Conservation (phyloP, 2,888 invertebrate genomes). For the Xanthia togata region DNA sequence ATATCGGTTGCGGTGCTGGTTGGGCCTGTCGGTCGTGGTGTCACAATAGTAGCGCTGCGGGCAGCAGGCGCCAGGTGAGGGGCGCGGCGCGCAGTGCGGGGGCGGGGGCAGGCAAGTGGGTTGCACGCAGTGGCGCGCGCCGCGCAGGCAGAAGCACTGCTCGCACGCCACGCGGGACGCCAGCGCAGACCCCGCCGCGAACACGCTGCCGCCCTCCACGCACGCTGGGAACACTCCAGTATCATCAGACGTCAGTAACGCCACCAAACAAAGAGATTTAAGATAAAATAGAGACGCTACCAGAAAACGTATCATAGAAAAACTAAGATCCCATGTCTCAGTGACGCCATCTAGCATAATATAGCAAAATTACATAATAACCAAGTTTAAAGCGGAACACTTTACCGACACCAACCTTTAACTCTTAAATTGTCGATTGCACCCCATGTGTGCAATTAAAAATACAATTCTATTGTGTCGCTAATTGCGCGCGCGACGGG, state of each 20-base stretch:
- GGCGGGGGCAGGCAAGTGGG: conserved; percentile 95
- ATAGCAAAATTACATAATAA: neutral
- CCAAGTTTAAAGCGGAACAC: neutral
- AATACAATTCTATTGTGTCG: no score
- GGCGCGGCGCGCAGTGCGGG: conserved; percentile 92
- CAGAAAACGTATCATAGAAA: neutral
- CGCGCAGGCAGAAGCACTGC: conserved; percentile 96
- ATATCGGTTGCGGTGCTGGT: conserved; percentile 13
- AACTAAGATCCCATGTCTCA: no score
- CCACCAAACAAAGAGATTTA: neutral
- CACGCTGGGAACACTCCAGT: conserved; percentile 91
- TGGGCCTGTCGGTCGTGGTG: conserved; percentile 51
- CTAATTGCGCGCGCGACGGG: no score
- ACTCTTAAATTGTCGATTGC: no score
- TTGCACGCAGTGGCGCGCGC: conserved; percentile 93
- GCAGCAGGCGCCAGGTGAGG: conserved; percentile 93
- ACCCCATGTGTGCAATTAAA: no score
- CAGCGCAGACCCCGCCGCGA: conserved; percentile 96
- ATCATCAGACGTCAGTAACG: conserved; percentile 64
- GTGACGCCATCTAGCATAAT: neutral
- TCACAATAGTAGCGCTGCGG: conserved; percentile 94
- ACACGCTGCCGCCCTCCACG: conserved; percentile 93
- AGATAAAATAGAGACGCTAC: neutral
- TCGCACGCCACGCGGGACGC: conserved; percentile 94
- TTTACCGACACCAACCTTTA: neutral